A percentile compares a stretch with the other conserved stretches of the same genome.
These are phyloP conservation scores for Tachina lurida DNA, from an alignment of 2,888 invertebrate genomes.

Conservation along the genomic window DNA sequence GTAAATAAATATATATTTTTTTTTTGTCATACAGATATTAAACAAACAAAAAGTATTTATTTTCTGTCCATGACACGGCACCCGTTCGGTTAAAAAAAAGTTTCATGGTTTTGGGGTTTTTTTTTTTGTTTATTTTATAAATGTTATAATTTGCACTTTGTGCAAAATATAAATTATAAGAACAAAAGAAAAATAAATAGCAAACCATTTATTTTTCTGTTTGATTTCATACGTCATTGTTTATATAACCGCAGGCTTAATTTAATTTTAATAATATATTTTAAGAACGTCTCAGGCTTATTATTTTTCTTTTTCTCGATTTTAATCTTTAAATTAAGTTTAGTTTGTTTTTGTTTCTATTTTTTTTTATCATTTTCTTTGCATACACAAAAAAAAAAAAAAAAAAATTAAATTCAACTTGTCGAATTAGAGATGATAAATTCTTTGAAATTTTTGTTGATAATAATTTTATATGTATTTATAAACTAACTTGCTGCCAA, in stretches of 20 bases:
- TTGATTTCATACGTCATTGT: conserved; percentile 55
- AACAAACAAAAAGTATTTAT: conserved; percentile 36
- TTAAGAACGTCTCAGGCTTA: conserved; percentile 9
- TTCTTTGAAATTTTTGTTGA: too few species aligned
- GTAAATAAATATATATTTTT: not conserved
- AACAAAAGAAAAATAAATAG: conserved; percentile 2
- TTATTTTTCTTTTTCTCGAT: not conserved
- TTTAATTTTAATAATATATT: conserved; percentile 51
- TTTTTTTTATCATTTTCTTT: conserved; percentile 10
- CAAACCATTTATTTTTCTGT: not conserved
- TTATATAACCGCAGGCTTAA: conserved; percentile 38
- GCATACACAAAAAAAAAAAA: not conserved
- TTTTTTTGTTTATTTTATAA: not conserved
- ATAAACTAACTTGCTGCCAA: too few species aligned
- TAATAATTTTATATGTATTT: not conserved
- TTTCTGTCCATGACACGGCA: conserved; percentile 54
- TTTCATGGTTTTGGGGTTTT: not conserved
- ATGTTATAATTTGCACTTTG: conserved; percentile 67
- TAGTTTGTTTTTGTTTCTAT: not conserved
- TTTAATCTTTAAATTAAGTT: conserved; percentile 1
- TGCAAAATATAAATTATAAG: conserved; percentile 5
- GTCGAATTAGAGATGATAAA: not conserved
- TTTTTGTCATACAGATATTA: conserved; percentile 33
- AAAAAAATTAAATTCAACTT: not conserved
- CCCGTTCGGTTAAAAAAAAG: conserved; percentile 11